Conservation (phyloP, 2,797 vertebrate genomes). For the Columba guinea region DNA sequence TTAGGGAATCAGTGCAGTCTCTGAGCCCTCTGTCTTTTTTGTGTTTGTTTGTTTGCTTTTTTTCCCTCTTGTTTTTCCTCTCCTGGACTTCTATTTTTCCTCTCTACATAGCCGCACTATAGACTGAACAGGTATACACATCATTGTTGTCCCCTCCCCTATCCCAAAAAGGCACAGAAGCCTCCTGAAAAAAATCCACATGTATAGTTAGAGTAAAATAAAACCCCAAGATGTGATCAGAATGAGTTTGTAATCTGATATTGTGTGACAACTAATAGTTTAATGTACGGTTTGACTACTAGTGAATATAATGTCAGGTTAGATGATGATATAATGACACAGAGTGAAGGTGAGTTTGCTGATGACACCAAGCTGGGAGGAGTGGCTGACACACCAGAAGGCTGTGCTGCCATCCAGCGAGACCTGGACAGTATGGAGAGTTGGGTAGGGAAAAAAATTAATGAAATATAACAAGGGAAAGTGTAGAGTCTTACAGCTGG, state of each 20-base stretch:
- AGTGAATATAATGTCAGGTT: not conserved
- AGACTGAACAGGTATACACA: not conserved
- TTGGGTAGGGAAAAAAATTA: too few relatives aligned
- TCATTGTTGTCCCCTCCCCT: not conserved
- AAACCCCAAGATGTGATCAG: not conserved
- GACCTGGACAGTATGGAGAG: too few relatives aligned
- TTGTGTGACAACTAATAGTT: not conserved
- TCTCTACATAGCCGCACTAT: not conserved
- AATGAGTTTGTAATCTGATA: not conserved
- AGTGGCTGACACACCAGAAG: too few relatives aligned
- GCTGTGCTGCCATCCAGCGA: too few relatives aligned
- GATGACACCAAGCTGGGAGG: too few relatives aligned
- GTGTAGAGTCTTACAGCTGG: too few relatives aligned
- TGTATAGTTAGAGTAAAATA: not conserved
- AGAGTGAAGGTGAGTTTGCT: not conserved
- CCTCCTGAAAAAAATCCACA: fast-evolving
- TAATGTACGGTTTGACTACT: not conserved
- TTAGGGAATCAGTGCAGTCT: not conserved
- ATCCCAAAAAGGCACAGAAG: not conserved
- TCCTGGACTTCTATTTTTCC: not conserved
- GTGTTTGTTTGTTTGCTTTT: too few relatives aligned
- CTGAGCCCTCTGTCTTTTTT: not conserved
- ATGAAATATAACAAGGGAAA: too few relatives aligned
- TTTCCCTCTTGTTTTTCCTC: not conserved
- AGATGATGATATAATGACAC: not conserved